phyloP scores from a whole-genome alignment of 2,797 vertebrate genomes.

The Pipistrellus nathusii region DNA sequence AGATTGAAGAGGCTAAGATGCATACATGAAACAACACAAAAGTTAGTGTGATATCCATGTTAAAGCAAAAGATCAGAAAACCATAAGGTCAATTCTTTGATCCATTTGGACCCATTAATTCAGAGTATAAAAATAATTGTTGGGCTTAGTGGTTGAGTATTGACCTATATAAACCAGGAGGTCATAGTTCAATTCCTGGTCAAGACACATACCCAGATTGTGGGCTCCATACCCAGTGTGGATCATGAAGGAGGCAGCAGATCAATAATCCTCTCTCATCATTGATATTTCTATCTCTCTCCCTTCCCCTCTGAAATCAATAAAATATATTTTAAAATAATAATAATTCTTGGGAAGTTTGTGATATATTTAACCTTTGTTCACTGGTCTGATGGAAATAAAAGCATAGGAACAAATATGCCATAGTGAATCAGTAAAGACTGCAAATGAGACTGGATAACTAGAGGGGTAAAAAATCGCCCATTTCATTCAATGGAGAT shows the following conservation, averaged over 20 bases:
- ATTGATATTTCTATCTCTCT: too few relatives aligned
- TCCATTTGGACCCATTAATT: conserved; percentile 30
- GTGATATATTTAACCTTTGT: neutral
- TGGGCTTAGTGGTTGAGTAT: neutral
- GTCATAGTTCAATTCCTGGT: too few relatives aligned
- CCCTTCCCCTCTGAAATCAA: too few relatives aligned
- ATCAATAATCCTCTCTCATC: too few relatives aligned
- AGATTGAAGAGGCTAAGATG: neutral
- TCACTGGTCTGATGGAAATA: conserved; percentile 40
- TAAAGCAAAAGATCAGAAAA: conserved; percentile 42
- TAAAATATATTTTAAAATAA: neutral
- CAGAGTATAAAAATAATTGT: conserved; percentile 31
- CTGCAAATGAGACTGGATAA: conserved; percentile 13
- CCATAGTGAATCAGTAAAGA: conserved; percentile 42
- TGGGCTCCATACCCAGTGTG: too few relatives aligned
- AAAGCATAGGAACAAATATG: neutral
- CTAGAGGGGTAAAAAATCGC: conserved; percentile 13
- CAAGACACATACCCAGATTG: too few relatives aligned
- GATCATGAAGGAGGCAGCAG: too few relatives aligned
- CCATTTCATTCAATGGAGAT: neutral
- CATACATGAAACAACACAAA: neutral
- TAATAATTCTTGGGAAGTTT: neutral
- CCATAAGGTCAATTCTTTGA: neutral
- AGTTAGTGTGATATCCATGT: neutral
- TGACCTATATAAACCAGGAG: too few relatives aligned